These are phyloP conservation scores for Equus przewalskii DNA, from an alignment of 2,113 vertebrate genomes.

Conservation along the genomic window DNA sequence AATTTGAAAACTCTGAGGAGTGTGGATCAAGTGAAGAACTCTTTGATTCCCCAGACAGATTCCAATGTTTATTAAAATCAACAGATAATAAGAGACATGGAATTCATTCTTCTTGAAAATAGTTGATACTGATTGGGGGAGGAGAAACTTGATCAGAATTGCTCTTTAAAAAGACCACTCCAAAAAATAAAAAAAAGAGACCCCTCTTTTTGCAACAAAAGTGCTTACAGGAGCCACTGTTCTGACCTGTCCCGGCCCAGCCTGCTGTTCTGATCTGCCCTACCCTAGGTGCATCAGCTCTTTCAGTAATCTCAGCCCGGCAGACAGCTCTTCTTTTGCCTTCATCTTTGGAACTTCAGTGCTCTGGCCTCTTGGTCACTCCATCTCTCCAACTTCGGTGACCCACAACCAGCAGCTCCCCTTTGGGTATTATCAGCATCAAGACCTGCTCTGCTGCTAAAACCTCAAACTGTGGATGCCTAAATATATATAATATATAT, in stretches of 20 bases:
- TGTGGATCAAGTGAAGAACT: not conserved
- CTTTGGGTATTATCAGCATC: not conserved
- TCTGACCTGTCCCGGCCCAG: not conserved
- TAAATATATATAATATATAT: too few relatives aligned
- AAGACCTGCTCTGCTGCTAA: not conserved
- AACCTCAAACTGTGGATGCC: not conserved
- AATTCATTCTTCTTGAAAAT: not conserved
- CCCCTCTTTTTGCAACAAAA: not conserved
- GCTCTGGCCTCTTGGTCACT: not conserved
- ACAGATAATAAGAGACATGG: not conserved
- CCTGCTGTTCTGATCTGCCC: not conserved
- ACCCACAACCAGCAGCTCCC: not conserved
- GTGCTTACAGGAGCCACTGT: fast-evolving
- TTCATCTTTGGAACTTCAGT: not conserved
- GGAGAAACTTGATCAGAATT: not conserved
- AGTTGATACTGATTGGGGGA: not conserved
- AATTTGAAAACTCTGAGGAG: not conserved
- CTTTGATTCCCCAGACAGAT: not conserved
- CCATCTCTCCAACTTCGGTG: not conserved
- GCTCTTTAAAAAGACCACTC: not conserved
- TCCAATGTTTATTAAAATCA: not conserved
- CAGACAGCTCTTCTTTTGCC: not conserved
- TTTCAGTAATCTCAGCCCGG: not conserved
- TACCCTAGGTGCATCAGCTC: fast-evolving
- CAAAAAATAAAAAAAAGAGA: not conserved